Base-by-base conservation (phyloP, 1,140 invertebrate genomes). In the Meloidogyne floridensis region DNA sequence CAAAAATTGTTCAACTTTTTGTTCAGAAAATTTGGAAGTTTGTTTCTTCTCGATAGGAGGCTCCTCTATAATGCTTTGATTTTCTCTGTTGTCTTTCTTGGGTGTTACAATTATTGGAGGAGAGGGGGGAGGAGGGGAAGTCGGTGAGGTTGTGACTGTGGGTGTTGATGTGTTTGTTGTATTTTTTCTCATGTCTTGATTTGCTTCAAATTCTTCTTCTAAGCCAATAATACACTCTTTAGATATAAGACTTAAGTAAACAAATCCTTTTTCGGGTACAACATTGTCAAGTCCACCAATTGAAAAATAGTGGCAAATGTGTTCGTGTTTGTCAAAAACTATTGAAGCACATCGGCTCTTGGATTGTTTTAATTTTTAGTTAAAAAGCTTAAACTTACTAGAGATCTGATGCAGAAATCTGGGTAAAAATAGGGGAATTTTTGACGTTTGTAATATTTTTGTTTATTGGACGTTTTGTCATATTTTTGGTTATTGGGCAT, bases 351-450 rank as follows among this genome's bases (percentile, higher is more conserved):
- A 77, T 2, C 75, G 75, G n/a, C 75, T 77, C 75, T 77, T 13
- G 15, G 54, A 76, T 59, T 59, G 54, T 73, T 75, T 20, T 20
- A 51, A 51, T 11, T 75, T 72, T 72, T 13, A 42, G 11, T 42
- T 42, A n/a, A 54, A 43, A 42, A 75, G 42, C 13, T 15, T 15
- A 59, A n/a, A n/a, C 59, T 65, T 32, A 77, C 75, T 69, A 69
- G 11, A 43, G 75, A 77, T 77, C 75, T 43, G 51, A 56, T 69
- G 51, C 75, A 77, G 51, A 77, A 77, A 43, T 77, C 75, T 77
- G 53, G 11, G 20, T 6, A 42, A 74, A 74, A n/a, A 18, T 47
- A 3, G 2, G 6, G 8, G 8, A 32, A 72, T 43, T 72, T 72
- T 42, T 32, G 32, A 32, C 32, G 32, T 32, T 32, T 32, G 32